Percentiles rank a stretch among this genome's conserved stretches.
Evolutionary conservation across 1,140 invertebrate species (phyloP).

Genomic region (Megalopta genalis): DNA sequence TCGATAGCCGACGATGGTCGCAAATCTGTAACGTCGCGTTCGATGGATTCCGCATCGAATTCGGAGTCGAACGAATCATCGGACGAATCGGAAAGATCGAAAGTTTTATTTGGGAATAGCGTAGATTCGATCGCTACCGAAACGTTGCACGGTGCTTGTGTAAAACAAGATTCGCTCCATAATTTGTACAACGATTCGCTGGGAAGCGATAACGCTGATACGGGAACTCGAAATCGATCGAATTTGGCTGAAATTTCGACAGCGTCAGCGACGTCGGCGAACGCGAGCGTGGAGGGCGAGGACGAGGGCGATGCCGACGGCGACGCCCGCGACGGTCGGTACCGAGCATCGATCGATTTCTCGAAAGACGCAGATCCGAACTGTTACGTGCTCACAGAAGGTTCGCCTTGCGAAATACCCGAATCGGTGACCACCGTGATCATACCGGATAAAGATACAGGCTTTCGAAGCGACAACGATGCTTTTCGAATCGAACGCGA

Average conservation of each 20-base stretch:
- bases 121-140: not conserved
- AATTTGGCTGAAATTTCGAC: too few species aligned
- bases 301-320: too few species aligned
- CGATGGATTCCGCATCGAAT: not conserved
- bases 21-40: too few species aligned
- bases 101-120: not conserved
- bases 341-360: too few species aligned
- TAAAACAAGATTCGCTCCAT: not conserved
- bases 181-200: too few species aligned
- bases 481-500: not conserved
- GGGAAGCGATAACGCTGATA: too few species aligned
- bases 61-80: too few species aligned
- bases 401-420: slow-evolving; percentile 76
- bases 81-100: not conserved
- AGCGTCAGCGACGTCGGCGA: too few species aligned
- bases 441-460: slow-evolving; percentile 66
- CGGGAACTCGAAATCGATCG: too few species aligned
- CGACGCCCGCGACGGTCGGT: not conserved
- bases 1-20: not conserved
- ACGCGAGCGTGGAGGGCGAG: too few species aligned
- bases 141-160: not conserved
- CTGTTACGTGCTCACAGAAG: slow-evolving; percentile 75
- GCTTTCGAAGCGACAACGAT: not conserved
- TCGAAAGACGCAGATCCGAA: slow-evolving; percentile 11
- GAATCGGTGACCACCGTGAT: slow-evolving; percentile 76